phyloP scores from a whole-genome alignment of 2,888 invertebrate species.

The Bembecia ichneumoniformis region DNA sequence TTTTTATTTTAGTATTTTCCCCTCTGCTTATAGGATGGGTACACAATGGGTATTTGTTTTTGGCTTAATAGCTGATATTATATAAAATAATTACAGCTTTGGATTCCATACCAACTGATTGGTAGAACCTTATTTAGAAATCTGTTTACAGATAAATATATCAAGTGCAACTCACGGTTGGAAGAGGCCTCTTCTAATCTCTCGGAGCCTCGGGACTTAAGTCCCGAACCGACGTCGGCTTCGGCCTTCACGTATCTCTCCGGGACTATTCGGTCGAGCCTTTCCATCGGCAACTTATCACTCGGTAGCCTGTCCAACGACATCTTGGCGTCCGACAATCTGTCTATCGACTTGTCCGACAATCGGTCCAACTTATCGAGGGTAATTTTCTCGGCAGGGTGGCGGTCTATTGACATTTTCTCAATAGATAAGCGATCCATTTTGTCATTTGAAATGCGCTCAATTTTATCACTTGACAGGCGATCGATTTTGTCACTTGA shows the following conservation, averaged over 20 bases:
- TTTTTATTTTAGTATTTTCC: no score
- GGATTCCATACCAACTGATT: no score
- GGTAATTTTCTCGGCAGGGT: conserved; percentile 14
- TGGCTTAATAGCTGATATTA: no score
- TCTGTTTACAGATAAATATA: neutral
- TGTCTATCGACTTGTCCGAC: conserved; percentile 29
- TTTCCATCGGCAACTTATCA: neutral
- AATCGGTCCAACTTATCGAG: conserved; percentile 27
- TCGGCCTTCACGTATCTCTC: conserved; percentile 47
- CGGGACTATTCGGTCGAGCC: conserved; percentile 21
- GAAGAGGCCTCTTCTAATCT: conserved; percentile 45
- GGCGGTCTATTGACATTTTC: conserved; percentile 20
- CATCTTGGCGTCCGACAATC: conserved; percentile 27
- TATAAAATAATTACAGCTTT: no score
- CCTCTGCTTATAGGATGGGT: no score
- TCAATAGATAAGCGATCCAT: conserved; percentile 18
- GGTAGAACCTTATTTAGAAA: no score
- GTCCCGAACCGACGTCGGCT: conserved; percentile 55
- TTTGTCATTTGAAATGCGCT: conserved; percentile 12
- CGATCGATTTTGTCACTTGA: conserved; percentile 11
- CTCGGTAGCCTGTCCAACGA: conserved; percentile 15
- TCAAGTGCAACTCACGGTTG: conserved; percentile 32
- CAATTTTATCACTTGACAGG: conserved; percentile 12
- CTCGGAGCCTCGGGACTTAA: conserved; percentile 45
- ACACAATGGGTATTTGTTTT: no score